Percentiles rank a stretch among this genome's conserved stretches.
Conservation (phyloP, 1,140 invertebrate species). For the Musca vetustissima region DNA sequence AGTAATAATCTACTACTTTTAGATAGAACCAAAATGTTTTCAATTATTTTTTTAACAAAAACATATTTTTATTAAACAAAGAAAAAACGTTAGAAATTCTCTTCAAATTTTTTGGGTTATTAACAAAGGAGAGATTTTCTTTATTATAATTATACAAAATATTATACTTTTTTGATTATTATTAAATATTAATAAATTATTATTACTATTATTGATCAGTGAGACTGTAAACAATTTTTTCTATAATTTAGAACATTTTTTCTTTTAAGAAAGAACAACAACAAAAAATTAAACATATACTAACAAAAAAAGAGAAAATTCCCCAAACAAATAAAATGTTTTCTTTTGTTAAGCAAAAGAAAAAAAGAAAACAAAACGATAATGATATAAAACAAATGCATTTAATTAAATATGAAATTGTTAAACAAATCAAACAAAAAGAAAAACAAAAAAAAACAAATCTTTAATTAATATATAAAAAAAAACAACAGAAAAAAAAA, state of each 20-base stretch:
- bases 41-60: not conserved
- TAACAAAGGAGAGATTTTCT: too few relatives aligned
- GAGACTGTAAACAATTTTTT: constrained; percentile 22
- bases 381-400: constrained; percentile 11
- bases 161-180: not conserved
- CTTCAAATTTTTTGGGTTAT: not conserved
- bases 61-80: not conserved
- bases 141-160: not conserved
- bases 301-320: too few relatives aligned
- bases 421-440: constrained; percentile 17
- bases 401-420: constrained; percentile 19
- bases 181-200: not conserved
- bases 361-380: too few relatives aligned
- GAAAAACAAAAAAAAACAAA: not conserved
- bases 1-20: constrained; percentile 4
- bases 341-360: too few relatives aligned
- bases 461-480: constrained; percentile 10
- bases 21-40: constrained; percentile 22
- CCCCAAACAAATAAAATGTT: too few relatives aligned
- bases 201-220: constrained; percentile 18
- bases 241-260: constrained; percentile 3
- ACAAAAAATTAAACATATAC: too few relatives aligned
- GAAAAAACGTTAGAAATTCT: not conserved
- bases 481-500: not conserved
- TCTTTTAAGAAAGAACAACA: not conserved